These are phyloP conservation scores for Enteromius anoplus DNA, from an alignment of 2,797 vertebrate species.

Conservation along the genomic window DNA sequence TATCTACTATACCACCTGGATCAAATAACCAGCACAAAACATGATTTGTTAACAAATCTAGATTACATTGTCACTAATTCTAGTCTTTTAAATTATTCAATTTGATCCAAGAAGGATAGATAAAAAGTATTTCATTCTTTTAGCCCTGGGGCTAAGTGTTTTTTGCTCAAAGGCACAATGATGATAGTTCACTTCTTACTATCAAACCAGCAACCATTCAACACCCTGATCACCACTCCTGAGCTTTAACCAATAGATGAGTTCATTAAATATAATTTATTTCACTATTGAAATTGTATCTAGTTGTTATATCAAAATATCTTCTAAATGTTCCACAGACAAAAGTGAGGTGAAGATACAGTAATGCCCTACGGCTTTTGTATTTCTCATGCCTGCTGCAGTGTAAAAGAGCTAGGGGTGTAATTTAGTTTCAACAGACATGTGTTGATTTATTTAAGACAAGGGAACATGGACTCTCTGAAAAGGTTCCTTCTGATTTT, in stretches of 20 bases:
- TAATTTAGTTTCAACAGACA: constrained; percentile 63
- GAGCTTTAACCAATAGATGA: background rate
- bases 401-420: constrained; percentile 64
- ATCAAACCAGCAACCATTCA: background rate
- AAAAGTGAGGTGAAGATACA: background rate
- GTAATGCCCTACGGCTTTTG: background rate
- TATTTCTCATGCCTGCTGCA: constrained; percentile 43
- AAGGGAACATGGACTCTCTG: constrained; percentile 48
- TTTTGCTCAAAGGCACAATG: constrained; percentile 4
- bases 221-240: background rate
- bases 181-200: background rate
- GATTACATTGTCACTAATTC: background rate
- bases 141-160: background rate
- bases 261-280: background rate
- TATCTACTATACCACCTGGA: background rate
- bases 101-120: background rate
- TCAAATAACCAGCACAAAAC: background rate
- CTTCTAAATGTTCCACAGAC: background rate
- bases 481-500: constrained; percentile 74
- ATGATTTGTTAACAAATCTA: background rate
- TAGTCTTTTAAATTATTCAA: background rate
- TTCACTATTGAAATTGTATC: background rate
- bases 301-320: background rate
- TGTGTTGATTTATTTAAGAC: constrained; percentile 70
- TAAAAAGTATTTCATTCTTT: background rate